Base-by-base conservation (phyloP, 1,140 invertebrate genomes). In the Hylaeus anthracinus region DNA sequence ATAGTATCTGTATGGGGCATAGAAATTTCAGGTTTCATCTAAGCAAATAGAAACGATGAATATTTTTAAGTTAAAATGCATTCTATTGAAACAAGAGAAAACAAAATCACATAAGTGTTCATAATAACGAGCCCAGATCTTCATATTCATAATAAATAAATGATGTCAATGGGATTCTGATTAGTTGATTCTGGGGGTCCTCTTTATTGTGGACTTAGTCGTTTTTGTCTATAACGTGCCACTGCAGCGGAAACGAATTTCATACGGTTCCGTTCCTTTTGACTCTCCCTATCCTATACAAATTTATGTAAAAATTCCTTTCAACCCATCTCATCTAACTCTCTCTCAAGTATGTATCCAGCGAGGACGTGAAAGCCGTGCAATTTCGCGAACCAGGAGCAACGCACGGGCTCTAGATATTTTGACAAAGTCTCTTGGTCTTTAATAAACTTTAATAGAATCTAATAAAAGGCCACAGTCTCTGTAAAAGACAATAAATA, bases 271-370 rank as follows among this genome's bases (percentile, higher is more conserved):
- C 70, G 60, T 85, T 81, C 78, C 72, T 79, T 63, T 37, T 37
- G 41, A 4, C 37, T 1, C 9, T 12, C 41, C 39, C 55, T 56
- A 26, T 65, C 39, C n/a, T 43, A 73, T 37, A 73, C 51, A 65
- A 65, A 79, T 79, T 64, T 79, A 73, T 73, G 60, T 37, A 73
- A 79, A 79, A 73, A 55, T 63, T 39, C 60, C 26, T 72, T 79
- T 72, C 9, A 64, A 1, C 14, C 39, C 51, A 67, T 58, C 14
- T 9, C 45, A 41, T 53, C 5, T 15, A 43, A 53, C 15, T 9
- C 37, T 55, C 14, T 6, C 10, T 3, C 6, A 77, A 77, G 55
- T 76, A 60, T 9, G 55, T 76, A 60, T 10, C 12, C 1, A 6
- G n/a, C 70, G 39, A 71, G 53, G 10, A 3, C 26, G 55, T 8